Evolutionary conservation across 2,113 vertebrate species (phyloP), one percentile per base, ranked within the genome.

Genomic region (Nycticorax nycticorax): DNA sequence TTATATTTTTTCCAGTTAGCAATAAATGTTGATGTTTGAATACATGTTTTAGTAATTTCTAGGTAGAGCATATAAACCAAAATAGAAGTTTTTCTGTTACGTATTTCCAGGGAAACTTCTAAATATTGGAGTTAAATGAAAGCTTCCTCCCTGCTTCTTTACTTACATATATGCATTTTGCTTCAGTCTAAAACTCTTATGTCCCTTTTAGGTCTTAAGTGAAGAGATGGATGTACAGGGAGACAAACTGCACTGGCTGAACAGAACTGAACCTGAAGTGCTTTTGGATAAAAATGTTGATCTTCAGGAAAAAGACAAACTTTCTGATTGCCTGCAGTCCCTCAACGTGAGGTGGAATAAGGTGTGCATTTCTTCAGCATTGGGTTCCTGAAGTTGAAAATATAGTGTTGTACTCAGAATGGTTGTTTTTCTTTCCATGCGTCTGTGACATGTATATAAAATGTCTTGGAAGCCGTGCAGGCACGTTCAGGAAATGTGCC

Each of bases 311-410:
- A 98, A 98, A 98, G 98, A 99, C 6, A 97, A 96, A 53, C 98
- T 99, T 91, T 97, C 99, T 1, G 87, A 97, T 90, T 98, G 97
- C 87, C 97, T 99, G 50, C 98, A 98, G 93, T 97, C 95, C 50
- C 97, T 99, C 86, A 99, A 99, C 76, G 80, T 97, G 27, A 99
- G 92, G 16, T 99, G 99, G 99, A 99, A 98, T 97, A 99, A 99
- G 98, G 99, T 99, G 72, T 78, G 93, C 10, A 5, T 85, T 90
- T 87, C 28, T 88, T 56, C 35, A 72, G 22, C n/a, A 7, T 3
- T 67, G 53, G 4, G 10, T 80, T 27, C 19, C 59, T 74, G 19
- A 52, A 33, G 8, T 8, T 66, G 45, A 55, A 89, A 85, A 83
- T 23, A 48, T 1, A 32, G 7, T 37, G 14, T 1, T 63, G 7